phyloP scores from a whole-genome alignment of 1,140 invertebrate genomes.

The Drosophila ercepeae region DNA sequence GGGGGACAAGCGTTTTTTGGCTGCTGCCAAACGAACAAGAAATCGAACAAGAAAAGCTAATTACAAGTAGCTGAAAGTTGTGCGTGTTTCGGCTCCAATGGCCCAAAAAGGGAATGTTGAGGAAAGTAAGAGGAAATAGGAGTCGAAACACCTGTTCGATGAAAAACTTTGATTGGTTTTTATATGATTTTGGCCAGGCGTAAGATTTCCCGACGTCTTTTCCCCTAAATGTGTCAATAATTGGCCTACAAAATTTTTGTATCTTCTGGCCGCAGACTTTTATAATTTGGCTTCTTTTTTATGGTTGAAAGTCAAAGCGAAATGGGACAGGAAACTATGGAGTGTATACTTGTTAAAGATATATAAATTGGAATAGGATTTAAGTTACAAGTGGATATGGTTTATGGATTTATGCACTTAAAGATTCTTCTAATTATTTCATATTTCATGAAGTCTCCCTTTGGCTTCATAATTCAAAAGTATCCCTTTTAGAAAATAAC shows the following conservation, averaged over 20 bases:
- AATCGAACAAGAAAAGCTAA: slow-evolving; percentile 82
- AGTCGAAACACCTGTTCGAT: slow-evolving; percentile 65
- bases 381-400: background rate
- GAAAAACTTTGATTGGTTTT: slow-evolving; percentile 80
- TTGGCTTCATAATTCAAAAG: background rate
- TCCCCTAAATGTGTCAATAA: slow-evolving; percentile 72
- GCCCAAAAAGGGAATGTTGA: slow-evolving; percentile 15
- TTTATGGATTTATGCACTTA: no score
- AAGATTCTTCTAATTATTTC: background rate
- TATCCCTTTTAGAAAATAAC: background rate
- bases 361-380: slow-evolving; percentile 12
- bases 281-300: slow-evolving; percentile 2
- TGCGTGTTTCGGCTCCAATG: slow-evolving; percentile 69
- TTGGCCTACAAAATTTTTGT: slow-evolving; percentile 58
- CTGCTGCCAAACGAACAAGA: slow-evolving; percentile 65
- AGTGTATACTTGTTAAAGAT: background rate
- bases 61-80: slow-evolving; percentile 80
- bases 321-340: background rate
- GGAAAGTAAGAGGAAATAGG: background rate
- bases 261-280: slow-evolving; percentile 17
- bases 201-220: slow-evolving; percentile 28
- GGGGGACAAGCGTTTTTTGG: slow-evolving; percentile 60
- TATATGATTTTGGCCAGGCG: slow-evolving; percentile 57
- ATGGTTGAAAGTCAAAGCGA: background rate
- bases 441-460: background rate